Evolutionary conservation across 2,888 invertebrate species (phyloP).

Genomic region (Lordiphosa fenestrarum): DNA sequence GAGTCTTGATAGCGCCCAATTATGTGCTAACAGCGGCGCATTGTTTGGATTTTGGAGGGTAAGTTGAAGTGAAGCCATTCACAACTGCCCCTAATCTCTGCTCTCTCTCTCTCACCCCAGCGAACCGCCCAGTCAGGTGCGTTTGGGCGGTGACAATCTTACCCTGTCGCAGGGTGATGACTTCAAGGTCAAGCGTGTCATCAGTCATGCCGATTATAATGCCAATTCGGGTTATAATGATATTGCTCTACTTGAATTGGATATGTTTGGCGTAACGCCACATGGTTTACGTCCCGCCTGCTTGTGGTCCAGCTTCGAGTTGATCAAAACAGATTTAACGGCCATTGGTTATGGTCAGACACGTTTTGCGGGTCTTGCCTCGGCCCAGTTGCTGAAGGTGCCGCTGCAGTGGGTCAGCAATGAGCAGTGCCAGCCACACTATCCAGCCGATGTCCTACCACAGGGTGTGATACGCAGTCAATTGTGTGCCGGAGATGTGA

Average conservation of each 20-base stretch:
- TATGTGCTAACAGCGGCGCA: conserved; percentile 76
- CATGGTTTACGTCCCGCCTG: conserved; percentile 79
- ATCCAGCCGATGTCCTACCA: conserved; percentile 27
- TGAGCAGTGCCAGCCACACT: conserved; percentile 29
- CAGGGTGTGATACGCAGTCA: conserved; percentile 37
- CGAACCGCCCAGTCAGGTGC: conserved; percentile 42
- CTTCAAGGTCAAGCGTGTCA: conserved; percentile 38
- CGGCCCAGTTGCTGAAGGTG: conserved; percentile 52
- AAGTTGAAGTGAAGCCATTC: neutral
- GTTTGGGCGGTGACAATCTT: conserved; percentile 67
- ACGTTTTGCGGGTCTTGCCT: conserved; percentile 68
- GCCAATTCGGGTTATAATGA: conserved; percentile 84
- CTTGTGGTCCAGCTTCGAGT: conserved; percentile 77
- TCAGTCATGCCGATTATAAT: conserved; percentile 82
- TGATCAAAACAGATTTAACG: conserved; percentile 78
- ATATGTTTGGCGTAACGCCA: conserved; percentile 27
- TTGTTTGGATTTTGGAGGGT: conserved; percentile 58
- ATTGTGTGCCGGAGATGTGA: conserved; percentile 54
- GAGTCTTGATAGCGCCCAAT: conserved; percentile 54
- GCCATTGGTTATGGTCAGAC: conserved; percentile 84
- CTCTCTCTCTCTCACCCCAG: neutral
- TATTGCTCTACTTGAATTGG: conserved; percentile 84
- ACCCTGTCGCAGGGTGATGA: conserved; percentile 39
- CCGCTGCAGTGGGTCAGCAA: conserved; percentile 30
- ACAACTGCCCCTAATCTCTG: neutral